phyloP scores from a whole-genome alignment of 2,888 invertebrate species.

The Leucania comma region DNA sequence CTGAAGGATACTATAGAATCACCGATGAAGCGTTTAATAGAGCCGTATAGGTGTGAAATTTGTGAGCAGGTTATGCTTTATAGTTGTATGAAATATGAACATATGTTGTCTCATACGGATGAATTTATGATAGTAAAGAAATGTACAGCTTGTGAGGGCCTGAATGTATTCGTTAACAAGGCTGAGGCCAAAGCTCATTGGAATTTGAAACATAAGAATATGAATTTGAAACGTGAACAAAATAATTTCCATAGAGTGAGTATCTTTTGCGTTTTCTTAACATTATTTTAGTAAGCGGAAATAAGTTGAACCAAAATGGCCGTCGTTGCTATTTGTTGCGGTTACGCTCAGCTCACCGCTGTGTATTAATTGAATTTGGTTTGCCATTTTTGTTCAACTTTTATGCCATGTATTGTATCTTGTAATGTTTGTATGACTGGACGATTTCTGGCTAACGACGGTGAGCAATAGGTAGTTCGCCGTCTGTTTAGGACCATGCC shows the following conservation, averaged over 20 bases:
- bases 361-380: too few relatives aligned
- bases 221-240: not conserved
- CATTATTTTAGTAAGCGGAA: too few relatives aligned
- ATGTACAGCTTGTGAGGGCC: constrained; percentile 66
- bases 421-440: too few relatives aligned
- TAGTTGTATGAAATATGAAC: constrained; percentile 69
- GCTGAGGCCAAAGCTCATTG: constrained; percentile 40
- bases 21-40: constrained; percentile 46
- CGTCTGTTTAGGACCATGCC: too few relatives aligned
- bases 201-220: constrained; percentile 29
- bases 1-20: constrained; percentile 23
- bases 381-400: too few relatives aligned
- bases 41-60: constrained; percentile 56
- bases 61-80: constrained; percentile 56
- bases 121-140: constrained; percentile 65
- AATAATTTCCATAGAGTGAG: constrained; percentile 50
- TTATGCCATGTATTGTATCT: too few relatives aligned
- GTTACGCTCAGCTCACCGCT: too few relatives aligned
- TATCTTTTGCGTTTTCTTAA: not conserved
- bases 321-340: too few relatives aligned
- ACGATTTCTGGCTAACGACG: too few relatives aligned
- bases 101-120: constrained; percentile 69
- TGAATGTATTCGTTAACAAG: constrained; percentile 53
- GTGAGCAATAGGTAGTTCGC: too few relatives aligned
- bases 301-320: too few relatives aligned